Base-by-base conservation (phyloP, 1,140 invertebrate species). In the Spodoptera litura region DNA sequence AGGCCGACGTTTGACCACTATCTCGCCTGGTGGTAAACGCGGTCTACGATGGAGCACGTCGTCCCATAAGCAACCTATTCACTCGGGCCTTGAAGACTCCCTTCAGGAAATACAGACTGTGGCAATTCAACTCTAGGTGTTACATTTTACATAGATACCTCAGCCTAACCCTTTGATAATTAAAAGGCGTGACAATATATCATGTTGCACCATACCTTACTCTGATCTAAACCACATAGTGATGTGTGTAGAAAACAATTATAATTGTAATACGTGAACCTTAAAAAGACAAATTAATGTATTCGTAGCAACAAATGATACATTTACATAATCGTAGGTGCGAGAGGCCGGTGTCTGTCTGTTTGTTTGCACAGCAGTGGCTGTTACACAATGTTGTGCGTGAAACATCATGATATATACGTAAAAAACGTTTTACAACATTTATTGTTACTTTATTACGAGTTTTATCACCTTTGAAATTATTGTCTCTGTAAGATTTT, bases 321-420 rank as follows among this genome's bases (percentile, higher is more conserved):
- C 56, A 74, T 74, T 74, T 61, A 52, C 44, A 74, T 74, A 74
- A 74, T 66, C 38, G 10, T 66, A 66, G 62, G 38, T n/a, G 49
- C 44, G 56, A 64, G 73, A 66, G 73, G 73, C 73, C 73, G 31
- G 73, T 53, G 20, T 70, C 20, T 58, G 70, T 53, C 20, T 58
- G 70, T 53, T 6, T 76, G 73, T 76, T 76, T 64, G 13, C 27
- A 35, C 73, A 75, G 73, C 58, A 53, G 73, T 64, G 10, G 3
- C 11, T 9, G 49, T 76, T 76, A 76, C 51, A 66, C 59, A 76
- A 76, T 76, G 27, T 64, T 64, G 59, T 44, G 51, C 51, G 61
- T 75, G 73, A 64, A 74, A 59, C 56, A 15, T 74, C 72, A 27
- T 25, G 15, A 35, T 61, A 74, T 52, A 35, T 52, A 20, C 20